Conservation (phyloP, 1,140 invertebrate genomes). For the Lamellibrachia luymesi region DNA sequence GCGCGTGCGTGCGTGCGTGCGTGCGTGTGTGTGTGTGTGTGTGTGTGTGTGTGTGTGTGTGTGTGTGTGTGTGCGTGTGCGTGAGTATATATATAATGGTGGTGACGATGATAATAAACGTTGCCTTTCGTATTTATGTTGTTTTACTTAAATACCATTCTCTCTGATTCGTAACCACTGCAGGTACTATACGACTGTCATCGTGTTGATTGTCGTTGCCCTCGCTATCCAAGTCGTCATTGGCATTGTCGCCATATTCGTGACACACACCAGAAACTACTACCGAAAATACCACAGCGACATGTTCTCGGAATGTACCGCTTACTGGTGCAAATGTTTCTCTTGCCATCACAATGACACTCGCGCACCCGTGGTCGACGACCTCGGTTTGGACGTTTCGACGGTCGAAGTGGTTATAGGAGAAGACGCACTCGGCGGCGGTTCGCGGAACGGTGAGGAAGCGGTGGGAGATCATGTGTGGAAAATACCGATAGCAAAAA, state of each 20-base stretch:
- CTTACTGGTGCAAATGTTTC: not conserved
- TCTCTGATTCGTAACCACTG: not conserved
- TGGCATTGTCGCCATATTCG: not conserved
- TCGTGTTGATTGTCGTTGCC: not conserved
- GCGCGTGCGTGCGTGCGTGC: no score
- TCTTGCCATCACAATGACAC: not conserved
- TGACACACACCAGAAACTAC: conserved; percentile 2
- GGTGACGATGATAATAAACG: not conserved
- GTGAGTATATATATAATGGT: no score
- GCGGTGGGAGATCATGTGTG: not conserved
- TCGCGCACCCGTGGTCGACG: not conserved
- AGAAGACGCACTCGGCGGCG: not conserved
- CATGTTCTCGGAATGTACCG: not conserved
- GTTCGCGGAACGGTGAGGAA: not conserved
- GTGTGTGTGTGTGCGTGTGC: no score
- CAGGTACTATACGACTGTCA: not conserved
- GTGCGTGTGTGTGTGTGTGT: no score
- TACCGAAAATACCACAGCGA: not conserved
- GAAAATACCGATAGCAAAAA: not conserved
- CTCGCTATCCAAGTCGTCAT: conserved; percentile 7
- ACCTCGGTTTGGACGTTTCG: not conserved
- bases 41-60: no score
- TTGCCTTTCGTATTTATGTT: not conserved
- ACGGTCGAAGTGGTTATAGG: not conserved
- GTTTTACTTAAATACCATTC: not conserved